Percentiles rank a stretch among this genome's conserved stretches.
These are phyloP conservation scores for Amblyjoppa proteus DNA, from an alignment of 2,888 invertebrate species.

Conservation along the genomic window DNA sequence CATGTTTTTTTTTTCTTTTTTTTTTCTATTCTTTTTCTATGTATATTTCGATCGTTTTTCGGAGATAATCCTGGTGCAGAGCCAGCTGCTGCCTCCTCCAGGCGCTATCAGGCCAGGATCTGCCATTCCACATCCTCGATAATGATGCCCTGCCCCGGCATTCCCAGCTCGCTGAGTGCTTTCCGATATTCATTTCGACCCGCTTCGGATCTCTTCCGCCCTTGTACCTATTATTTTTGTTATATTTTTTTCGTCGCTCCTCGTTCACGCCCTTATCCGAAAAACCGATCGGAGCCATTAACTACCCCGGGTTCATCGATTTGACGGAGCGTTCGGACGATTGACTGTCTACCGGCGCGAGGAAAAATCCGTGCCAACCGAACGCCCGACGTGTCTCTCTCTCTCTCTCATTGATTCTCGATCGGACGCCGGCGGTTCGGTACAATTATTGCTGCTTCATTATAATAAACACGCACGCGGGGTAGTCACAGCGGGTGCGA, in stretches of 20 bases:
- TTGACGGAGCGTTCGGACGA: slow-evolving; percentile 40
- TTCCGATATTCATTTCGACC: slow-evolving; percentile 72
- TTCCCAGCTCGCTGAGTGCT: slow-evolving; percentile 64
- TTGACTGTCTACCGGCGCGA: background rate
- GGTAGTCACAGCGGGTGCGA: background rate
- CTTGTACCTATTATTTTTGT: slow-evolving; percentile 50
- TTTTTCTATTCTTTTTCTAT: slow-evolving; percentile 36
- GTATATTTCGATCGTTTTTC: slow-evolving; percentile 68
- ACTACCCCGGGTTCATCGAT: slow-evolving; percentile 58
- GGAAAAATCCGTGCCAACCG: slow-evolving; percentile 15
- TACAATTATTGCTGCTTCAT: slow-evolving; percentile 45
- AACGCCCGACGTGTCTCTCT: background rate
- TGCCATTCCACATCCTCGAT: slow-evolving; percentile 71
- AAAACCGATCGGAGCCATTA: slow-evolving; percentile 61
- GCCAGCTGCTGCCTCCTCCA: slow-evolving; percentile 70
- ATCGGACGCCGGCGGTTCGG: background rate
- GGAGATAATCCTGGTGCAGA: slow-evolving; percentile 69
- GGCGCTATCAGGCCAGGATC: slow-evolving; percentile 66
- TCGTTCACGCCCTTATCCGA: slow-evolving; percentile 51
- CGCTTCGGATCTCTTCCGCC: slow-evolving; percentile 43
- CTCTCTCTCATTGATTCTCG: background rate
- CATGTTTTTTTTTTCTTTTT: slow-evolving; percentile 44
- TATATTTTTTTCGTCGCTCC: slow-evolving; percentile 30
- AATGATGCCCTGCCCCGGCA: slow-evolving; percentile 67
- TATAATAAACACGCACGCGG: slow-evolving; percentile 38